Percentiles rank a stretch among this genome's conserved stretches.
phyloP scores from a whole-genome alignment of 2,888 invertebrate genomes.

The Ectemnius lituratus region DNA sequence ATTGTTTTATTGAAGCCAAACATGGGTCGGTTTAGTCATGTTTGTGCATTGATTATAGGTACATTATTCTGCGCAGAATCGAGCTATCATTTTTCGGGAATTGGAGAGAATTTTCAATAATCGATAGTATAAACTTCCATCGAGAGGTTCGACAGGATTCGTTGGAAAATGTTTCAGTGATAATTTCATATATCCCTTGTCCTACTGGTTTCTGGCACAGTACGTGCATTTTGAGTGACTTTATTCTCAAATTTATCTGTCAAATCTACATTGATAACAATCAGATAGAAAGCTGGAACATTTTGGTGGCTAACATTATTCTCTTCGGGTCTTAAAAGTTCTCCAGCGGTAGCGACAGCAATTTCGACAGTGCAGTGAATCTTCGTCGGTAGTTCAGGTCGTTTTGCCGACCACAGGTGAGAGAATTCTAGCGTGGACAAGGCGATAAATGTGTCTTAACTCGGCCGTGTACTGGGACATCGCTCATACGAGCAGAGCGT shows the following conservation, averaged over 20 bases:
- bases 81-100: background rate
- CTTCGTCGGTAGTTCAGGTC: conserved; percentile 29
- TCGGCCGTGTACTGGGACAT: conserved; percentile 31
- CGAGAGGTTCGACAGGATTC: too few relatives aligned
- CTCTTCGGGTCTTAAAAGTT: too few relatives aligned
- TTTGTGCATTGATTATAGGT: background rate
- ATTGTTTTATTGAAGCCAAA: background rate
- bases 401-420: conserved; percentile 11
- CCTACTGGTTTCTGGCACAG: too few relatives aligned
- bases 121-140: background rate
- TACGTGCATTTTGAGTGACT: too few relatives aligned
- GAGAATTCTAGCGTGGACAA: conserved; percentile 6
- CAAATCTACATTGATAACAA: background rate
- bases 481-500: conserved; percentile 18
- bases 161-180: too few relatives aligned
- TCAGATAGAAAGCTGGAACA: background rate
- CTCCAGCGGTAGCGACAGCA: too few relatives aligned
- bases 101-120: background rate
- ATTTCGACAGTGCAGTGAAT: background rate
- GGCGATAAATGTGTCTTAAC: conserved; percentile 50
- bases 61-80: background rate
- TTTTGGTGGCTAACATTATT: background rate
- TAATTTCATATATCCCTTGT: too few relatives aligned
- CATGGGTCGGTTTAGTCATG: background rate
- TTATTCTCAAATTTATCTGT: too few relatives aligned